Conservation (phyloP, 1,140 invertebrate genomes). For the Drosophila micromelanica region DNA sequence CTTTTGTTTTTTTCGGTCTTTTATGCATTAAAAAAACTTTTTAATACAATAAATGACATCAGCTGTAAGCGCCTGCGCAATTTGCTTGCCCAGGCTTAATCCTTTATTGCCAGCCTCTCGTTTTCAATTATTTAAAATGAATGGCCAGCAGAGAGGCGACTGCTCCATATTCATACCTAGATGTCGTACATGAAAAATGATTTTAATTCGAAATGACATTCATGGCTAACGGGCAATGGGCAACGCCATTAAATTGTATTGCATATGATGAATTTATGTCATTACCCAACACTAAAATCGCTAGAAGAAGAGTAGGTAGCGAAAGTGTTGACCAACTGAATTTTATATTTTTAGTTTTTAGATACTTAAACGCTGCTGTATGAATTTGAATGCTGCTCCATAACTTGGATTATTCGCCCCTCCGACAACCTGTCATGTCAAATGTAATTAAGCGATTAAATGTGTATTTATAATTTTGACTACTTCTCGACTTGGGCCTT, state of each 20-base stretch:
- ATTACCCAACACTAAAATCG: constrained; percentile 13
- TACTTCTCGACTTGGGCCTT: constrained; percentile 27
- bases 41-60: constrained; percentile 63
- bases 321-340: not conserved
- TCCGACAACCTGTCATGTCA: constrained; percentile 76
- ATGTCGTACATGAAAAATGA: constrained; percentile 28
- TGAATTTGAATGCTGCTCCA: constrained; percentile 56
- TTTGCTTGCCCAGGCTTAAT: constrained; percentile 65
- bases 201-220: constrained; percentile 55
- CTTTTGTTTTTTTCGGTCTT: constrained; percentile 69
- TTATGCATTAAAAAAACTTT: constrained; percentile 41
- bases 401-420: constrained; percentile 63
- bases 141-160: constrained; percentile 24
- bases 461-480: constrained; percentile 65
- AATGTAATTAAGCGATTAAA: constrained; percentile 80
- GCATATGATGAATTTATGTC: constrained; percentile 7
- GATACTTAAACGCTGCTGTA: constrained; percentile 18
- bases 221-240: constrained; percentile 22
- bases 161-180: not conserved
- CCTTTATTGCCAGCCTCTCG: constrained; percentile 43
- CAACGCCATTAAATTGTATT: constrained; percentile 30
- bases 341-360: not conserved
- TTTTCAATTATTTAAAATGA: constrained; percentile 59
- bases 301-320: constrained; percentile 9
- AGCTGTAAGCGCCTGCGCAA: constrained; percentile 74